A percentile compares a stretch with the other conserved stretches of the same genome.
Conservation (phyloP, 2,113 vertebrate species). For the Amblyopsis rosae region DNA sequence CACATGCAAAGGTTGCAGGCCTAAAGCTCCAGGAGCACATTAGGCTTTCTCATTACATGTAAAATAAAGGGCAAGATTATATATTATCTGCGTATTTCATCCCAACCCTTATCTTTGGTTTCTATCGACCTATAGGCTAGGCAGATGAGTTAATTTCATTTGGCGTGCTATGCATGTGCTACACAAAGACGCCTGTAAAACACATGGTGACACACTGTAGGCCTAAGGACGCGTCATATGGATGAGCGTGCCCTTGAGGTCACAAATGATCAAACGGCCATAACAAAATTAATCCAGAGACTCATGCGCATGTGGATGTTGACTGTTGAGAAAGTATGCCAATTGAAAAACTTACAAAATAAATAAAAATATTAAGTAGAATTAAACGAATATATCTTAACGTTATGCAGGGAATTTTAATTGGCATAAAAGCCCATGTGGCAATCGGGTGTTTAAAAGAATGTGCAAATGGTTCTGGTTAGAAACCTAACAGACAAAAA, state of each 20-base stretch:
- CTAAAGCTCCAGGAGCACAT: background rate
- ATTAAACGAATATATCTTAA: background rate
- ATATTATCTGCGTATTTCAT: background rate
- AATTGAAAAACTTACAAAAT: background rate
- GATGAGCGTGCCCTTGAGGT: slow-evolving; percentile 14
- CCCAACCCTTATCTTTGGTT: background rate
- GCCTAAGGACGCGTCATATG: background rate
- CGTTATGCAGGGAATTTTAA: background rate
- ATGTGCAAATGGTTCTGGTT: background rate
- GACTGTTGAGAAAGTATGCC: background rate
- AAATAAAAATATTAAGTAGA: background rate
- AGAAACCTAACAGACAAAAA: slow-evolving; percentile 19
- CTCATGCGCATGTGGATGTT: background rate
- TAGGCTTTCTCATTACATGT: background rate
- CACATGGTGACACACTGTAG: slow-evolving; percentile 27
- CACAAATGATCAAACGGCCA: slow-evolving; percentile 12
- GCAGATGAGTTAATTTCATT: no score
- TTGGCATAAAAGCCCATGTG: background rate
- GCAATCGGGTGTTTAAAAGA: background rate
- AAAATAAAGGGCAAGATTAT: background rate
- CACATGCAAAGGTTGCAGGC: slow-evolving; percentile 42
- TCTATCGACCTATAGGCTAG: background rate
- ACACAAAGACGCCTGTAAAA: background rate
- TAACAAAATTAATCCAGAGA: background rate
- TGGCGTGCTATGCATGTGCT: background rate